Evolutionary conservation across 2,113 vertebrate species (phyloP), one percentile per base, ranked within the genome.

Genomic region (Coryphaenoides rupestris): DNA sequence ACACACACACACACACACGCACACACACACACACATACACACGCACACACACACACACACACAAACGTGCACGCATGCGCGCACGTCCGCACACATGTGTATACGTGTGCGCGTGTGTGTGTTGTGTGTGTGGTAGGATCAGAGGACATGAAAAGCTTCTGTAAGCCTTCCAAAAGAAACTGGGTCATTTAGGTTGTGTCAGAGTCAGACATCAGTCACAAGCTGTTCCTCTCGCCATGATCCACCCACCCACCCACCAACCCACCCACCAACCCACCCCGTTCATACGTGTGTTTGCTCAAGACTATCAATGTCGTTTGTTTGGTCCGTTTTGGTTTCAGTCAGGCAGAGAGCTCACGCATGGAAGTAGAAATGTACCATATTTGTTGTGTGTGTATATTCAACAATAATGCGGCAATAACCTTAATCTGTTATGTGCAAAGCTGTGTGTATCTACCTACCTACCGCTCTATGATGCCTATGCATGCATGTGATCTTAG

Each of bases 151-250:
- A 78, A 70, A 69, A 66, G 75, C 75, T 68, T 64, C 68, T 21
- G 67, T 78, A 68, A 73, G 69, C 75, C 75, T 75, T 77, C 72
- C 46, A 55, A 50, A 21, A 58, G 65, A 69, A 64, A 68, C 23
- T 14, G 65, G 47, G 26, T 63, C 54, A 72, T 52, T 77, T 59
- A 56, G 57, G 40, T 60, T 23, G 59, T 67, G 77, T 73, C 66
- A 70, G 54, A 65, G 75, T 78, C 73, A 72, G 65, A 71, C 60
- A 58, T 74, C 69, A 49, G 46, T 62, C 64, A 72, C 55, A 76
- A 58, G 73, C 53, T 55, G 5, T 22, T 21, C 60, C 28, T 53
- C 28, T 53, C 57, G 50, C 60, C 62, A 21, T 55, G 64, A 45
- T 56, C 56, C 28, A 59, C 6, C 46, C 19, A 7, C n/a, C 21